Percentiles rank a stretch among this genome's conserved stretches.
These are phyloP conservation scores for Sphaerodactylus townsendi DNA, from an alignment of 2,113 vertebrate genomes.

Conservation along the genomic window DNA sequence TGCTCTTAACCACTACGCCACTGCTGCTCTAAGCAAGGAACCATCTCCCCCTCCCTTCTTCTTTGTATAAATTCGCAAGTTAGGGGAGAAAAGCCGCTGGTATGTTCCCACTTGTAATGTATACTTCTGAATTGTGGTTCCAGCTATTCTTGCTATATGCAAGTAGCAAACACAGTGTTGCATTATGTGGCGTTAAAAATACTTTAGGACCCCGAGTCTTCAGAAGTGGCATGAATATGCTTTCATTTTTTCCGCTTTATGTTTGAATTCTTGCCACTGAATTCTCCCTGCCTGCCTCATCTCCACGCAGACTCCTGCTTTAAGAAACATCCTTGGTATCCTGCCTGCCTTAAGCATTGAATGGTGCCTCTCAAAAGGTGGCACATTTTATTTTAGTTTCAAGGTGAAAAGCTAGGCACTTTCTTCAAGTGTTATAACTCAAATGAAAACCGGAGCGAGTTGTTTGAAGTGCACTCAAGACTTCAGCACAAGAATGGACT, in stretches of 20 bases:
- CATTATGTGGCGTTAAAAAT: conserved; percentile 62
- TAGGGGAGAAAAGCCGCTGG: conserved; percentile 41
- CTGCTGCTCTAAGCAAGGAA: too few species aligned
- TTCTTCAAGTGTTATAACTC: conserved; percentile 37
- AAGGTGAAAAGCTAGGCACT: not conserved
- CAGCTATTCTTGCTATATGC: conserved; percentile 57
- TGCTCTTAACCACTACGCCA: too few species aligned
- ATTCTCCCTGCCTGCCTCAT: not conserved
- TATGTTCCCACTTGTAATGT: conserved; percentile 16
- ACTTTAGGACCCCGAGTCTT: conserved; percentile 61
- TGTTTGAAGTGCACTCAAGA: not conserved
- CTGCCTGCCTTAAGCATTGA: not conserved
- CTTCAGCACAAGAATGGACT: not conserved
- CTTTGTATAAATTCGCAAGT: conserved; percentile 32
- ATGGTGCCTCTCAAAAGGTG: not conserved
- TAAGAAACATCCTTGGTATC: not conserved
- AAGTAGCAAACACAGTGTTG: conserved; percentile 57
- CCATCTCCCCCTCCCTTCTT: not conserved
- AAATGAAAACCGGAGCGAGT: not conserved
- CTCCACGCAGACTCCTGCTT: not conserved
- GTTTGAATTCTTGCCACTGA: not conserved
- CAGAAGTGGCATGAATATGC: conserved; percentile 34
- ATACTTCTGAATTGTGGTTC: not conserved
- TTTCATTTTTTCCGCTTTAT: too few species aligned
- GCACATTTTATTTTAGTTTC: not conserved